Evolutionary conservation across 2,888 invertebrate species (phyloP), one percentile per base, ranked within the genome.

Genomic region (Sicus ferrugineus): DNA sequence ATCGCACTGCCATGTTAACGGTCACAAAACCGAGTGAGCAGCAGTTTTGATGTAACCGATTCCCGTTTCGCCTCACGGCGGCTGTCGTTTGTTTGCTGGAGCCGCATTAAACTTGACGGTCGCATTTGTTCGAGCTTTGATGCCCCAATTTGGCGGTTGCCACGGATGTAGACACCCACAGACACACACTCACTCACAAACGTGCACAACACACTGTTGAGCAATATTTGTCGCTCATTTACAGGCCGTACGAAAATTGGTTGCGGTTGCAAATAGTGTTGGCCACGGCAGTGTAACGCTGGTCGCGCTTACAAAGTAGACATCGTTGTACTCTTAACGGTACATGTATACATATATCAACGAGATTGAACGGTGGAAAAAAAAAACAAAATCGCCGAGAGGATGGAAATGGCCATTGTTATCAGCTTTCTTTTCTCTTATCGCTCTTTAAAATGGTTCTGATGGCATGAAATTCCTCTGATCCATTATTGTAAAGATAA

Each of bases 41-140:
- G 6, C 21, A 56, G 28, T 26, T 56, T 26, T 21, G n/a, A 26
- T 26, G 9, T 26, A 56, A 56, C 56, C 56, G 28, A 26, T 56
- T 56, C 28, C n/a, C n/a, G 30, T 9, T 54, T 19, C 54, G 23
- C 9, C 14, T 26, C 14, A 21, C n/a, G 19, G 50, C 50, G 21
- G 54, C 6, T 54, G 14, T 48, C 19, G 28, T 2, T 19, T 28
- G 50, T 11, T 64, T 50, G 64, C 21, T 9, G 61, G 14, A 66
- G 48, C 38, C 34, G 30, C 62, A 66, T 68, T 66, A 68, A 71
- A 62, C 38, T 54, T 71, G 71, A 71, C 68, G 61, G 48, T 46
- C 68, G 48, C 71, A 71, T 71, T 71, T 63, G 66, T 66, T 68
- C n/a, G 65, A 54, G 68, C 61, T 68, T 56, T 71, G 65, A 59